phyloP scores from a whole-genome alignment of 2,888 invertebrate species.

The Idaea straminata region DNA sequence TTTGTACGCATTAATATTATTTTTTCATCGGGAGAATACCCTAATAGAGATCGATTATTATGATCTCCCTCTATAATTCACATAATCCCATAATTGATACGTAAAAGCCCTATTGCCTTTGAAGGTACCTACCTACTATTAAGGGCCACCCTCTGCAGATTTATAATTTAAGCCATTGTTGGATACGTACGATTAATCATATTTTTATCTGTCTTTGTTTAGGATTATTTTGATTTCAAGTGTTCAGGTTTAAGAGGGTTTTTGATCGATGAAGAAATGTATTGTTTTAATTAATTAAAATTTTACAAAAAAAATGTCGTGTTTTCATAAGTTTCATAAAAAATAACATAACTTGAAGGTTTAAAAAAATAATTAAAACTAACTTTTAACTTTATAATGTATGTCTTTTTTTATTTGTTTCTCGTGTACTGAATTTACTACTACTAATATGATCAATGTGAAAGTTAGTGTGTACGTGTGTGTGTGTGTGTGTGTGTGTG shows the following conservation, averaged over 20 bases:
- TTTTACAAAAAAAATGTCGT: no score
- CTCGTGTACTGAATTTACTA: no score
- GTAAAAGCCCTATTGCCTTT: constrained; percentile 62
- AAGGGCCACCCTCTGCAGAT: constrained; percentile 58
- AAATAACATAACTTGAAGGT: no score
- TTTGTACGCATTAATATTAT: constrained; percentile 27
- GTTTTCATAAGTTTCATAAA: no score
- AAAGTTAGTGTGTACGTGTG: no score
- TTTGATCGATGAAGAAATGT: no score
- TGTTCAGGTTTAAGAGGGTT: neutral
- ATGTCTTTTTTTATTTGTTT: no score
- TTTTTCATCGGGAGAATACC: constrained; percentile 42
- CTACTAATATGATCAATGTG: no score
- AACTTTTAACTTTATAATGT: no score
- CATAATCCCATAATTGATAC: constrained; percentile 73
- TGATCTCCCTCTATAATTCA: constrained; percentile 65
- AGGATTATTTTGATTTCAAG: constrained; percentile 16
- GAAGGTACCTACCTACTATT: constrained; percentile 41
- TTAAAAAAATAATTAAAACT: no score
- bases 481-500: no score
- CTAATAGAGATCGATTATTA: constrained; percentile 62
- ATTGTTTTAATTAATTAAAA: no score
- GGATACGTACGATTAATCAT: constrained; percentile 65
- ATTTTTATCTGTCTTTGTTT: constrained; percentile 29
- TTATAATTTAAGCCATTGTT: constrained; percentile 63